Evolutionary conservation across 2,113 vertebrate species (phyloP).

Genomic region (Anolis sagrei): DNA sequence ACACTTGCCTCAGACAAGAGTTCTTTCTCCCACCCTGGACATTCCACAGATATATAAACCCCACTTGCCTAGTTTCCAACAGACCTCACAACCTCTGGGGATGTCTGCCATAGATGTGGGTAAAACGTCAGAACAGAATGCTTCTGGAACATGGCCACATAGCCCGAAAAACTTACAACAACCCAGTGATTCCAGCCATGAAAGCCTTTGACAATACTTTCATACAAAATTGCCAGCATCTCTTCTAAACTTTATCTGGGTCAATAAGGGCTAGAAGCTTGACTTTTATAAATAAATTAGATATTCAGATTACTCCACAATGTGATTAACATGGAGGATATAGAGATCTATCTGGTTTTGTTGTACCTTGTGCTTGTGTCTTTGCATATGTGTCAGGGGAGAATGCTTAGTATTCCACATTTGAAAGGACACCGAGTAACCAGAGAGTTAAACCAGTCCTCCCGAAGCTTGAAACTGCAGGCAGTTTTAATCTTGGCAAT

Average conservation of each 20-base stretch:
- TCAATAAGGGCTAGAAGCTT: background rate
- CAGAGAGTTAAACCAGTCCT: conserved; percentile 70
- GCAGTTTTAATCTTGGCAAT: conserved; percentile 63
- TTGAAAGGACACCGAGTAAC: conserved; percentile 52
- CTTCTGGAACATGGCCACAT: too few species aligned
- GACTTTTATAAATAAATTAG: background rate
- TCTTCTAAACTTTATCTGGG: background rate
- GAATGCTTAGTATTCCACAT: background rate
- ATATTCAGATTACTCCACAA: background rate
- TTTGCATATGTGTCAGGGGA: background rate
- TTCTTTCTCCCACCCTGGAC: too few species aligned
- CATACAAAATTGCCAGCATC: background rate
- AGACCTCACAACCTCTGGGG: too few species aligned
- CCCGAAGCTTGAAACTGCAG: conserved; percentile 64
- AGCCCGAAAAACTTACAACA: too few species aligned
- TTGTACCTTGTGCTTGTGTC: background rate
- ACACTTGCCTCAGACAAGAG: too few species aligned
- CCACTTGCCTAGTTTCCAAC: too few species aligned
- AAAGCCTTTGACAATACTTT: too few species aligned
- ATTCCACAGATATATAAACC: too few species aligned
- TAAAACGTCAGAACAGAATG: too few species aligned
- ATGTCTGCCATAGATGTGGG: too few species aligned
- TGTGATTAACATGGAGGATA: background rate
- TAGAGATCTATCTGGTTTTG: background rate
- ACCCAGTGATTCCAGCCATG: too few species aligned